Percentiles rank a stretch among this genome's conserved stretches.
These are phyloP conservation scores for Mormyrus hasselquistii DNA, from an alignment of 2,797 vertebrate genomes.

Conservation along the genomic window DNA sequence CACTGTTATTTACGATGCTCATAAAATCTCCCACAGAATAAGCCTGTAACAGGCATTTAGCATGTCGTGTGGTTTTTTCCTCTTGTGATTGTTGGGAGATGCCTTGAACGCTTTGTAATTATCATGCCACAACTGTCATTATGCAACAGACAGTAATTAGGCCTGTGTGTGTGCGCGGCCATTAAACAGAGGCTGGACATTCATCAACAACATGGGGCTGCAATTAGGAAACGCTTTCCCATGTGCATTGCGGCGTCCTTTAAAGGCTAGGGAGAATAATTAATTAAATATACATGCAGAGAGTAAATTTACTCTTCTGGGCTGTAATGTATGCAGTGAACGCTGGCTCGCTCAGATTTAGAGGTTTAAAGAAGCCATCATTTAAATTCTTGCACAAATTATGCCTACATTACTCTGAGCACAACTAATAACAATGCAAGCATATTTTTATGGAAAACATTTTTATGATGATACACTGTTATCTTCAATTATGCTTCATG, in stretches of 20 bases:
- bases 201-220: background rate
- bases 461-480: background rate
- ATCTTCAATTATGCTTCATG: background rate
- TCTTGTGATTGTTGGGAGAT: background rate
- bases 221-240: constrained; percentile 10
- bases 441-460: background rate
- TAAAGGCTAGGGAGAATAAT: background rate
- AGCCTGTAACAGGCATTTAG: constrained; percentile 7
- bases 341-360: background rate
- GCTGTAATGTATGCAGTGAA: background rate
- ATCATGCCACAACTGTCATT: background rate
- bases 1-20: background rate
- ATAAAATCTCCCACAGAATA: background rate
- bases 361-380: background rate
- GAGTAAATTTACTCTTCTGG: background rate
- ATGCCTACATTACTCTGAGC: background rate
- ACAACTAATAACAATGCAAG: background rate
- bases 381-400: background rate
- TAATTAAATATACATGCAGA: background rate
- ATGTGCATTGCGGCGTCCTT: background rate
- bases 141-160: constrained; percentile 11
- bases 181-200: background rate
- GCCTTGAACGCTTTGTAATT: constrained; percentile 15
- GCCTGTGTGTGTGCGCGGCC: background rate
- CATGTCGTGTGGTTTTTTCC: background rate